Percentiles rank a stretch among this genome's conserved stretches.
Conservation (phyloP, 2,888 invertebrate species). For the Dryococelus australis region DNA sequence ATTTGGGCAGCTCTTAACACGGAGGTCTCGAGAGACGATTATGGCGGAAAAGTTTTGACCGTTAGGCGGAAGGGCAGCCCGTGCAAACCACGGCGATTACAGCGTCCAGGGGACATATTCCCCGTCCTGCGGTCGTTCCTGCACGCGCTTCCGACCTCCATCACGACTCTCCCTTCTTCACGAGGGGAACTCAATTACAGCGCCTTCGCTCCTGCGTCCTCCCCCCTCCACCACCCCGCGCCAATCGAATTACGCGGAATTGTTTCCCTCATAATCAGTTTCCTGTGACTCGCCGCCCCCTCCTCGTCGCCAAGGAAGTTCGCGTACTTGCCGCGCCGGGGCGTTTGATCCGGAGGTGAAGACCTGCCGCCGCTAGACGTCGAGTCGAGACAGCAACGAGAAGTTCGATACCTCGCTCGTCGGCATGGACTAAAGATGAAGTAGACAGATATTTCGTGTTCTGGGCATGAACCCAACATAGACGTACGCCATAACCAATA, state of each 20-base stretch:
- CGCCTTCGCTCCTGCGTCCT: neutral
- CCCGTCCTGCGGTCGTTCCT: neutral
- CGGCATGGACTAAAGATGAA: too few relatives aligned
- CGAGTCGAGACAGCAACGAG: too few relatives aligned
- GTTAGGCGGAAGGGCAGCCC: neutral
- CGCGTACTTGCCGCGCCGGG: neutral
- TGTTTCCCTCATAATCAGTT: constrained; percentile 16
- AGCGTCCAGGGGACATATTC: constrained; percentile 7
- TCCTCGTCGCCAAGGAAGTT: neutral
- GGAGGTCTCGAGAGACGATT: too few relatives aligned
- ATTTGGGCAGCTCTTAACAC: too few relatives aligned
- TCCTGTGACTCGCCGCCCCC: neutral
- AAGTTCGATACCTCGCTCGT: too few relatives aligned
- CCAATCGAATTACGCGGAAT: constrained; percentile 16
- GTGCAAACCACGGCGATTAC: neutral
- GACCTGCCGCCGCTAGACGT: neutral
- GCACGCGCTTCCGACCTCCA: neutral
- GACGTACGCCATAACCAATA: too few relatives aligned
- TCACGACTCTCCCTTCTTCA: neutral
- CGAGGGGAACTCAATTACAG: neutral
- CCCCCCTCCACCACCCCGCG: neutral
- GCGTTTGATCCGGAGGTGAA: neutral
- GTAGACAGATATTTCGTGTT: too few relatives aligned
- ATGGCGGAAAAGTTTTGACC: neutral
- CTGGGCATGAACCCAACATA: too few relatives aligned